Evolutionary conservation across 2,888 invertebrate genomes (phyloP).

Genomic region (Pemphredon lugubris): DNA sequence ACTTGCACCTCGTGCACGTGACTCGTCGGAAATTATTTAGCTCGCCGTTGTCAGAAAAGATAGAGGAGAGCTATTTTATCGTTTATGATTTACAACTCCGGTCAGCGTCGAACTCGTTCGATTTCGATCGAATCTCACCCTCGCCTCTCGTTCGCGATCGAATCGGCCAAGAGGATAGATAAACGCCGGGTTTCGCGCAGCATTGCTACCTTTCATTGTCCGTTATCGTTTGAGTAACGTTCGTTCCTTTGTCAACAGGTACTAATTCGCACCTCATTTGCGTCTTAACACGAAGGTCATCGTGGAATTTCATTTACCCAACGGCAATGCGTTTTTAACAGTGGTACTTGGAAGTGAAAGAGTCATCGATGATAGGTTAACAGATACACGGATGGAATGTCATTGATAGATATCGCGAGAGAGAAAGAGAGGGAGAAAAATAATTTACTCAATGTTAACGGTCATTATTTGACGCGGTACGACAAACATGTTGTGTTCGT

Average conservation of each 20-base stretch:
- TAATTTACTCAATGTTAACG: slow-evolving; percentile 4
- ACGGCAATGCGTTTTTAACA: not conserved
- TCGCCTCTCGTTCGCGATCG: too few relatives aligned
- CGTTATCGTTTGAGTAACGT: too few relatives aligned
- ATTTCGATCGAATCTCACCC: too few relatives aligned
- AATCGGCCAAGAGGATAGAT: too few relatives aligned
- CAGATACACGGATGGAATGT: too few relatives aligned
- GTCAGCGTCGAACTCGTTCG: not conserved
- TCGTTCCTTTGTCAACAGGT: too few relatives aligned
- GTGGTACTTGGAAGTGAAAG: not conserved
- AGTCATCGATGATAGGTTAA: too few relatives aligned
- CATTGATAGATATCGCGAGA: not conserved
- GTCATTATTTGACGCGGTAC: slow-evolving; percentile 3
- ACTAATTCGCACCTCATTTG: not conserved
- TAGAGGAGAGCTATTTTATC: slow-evolving; percentile 11
- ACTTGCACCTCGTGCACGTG: not conserved
- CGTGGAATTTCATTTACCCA: not conserved
- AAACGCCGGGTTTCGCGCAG: not conserved
- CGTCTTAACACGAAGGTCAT: not conserved
- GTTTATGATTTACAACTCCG: slow-evolving; percentile 12
- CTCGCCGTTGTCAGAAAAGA: slow-evolving; percentile 1
- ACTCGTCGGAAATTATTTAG: not conserved
- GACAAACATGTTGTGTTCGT: slow-evolving; percentile 40
- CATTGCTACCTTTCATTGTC: too few relatives aligned
- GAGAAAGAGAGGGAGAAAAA: not conserved